phyloP scores from a whole-genome alignment of 2,797 vertebrate species.

The Hemitrygon akajei region DNA sequence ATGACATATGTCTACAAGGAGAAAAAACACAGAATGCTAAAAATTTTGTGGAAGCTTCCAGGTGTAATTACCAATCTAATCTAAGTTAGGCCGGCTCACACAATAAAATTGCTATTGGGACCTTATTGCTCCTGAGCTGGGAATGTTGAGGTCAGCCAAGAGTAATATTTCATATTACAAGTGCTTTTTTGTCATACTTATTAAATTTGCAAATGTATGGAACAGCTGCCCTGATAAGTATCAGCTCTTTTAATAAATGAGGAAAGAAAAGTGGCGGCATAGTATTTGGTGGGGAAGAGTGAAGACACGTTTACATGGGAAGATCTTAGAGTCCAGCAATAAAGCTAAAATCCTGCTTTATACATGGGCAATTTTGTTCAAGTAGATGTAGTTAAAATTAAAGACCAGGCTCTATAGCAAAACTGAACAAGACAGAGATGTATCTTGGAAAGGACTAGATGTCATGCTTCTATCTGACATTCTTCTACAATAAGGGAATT shows the following conservation, averaged over 20 bases:
- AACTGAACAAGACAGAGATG: background rate
- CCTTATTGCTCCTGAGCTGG: background rate
- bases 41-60: background rate
- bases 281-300: background rate
- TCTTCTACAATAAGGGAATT: background rate
- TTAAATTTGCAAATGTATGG: background rate
- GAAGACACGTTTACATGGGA: background rate
- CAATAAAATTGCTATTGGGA: background rate
- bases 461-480: background rate
- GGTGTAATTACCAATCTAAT: background rate
- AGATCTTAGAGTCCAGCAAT: no score
- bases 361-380: background rate
- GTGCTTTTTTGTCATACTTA: no score
- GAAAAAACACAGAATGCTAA: background rate
- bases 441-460: background rate
- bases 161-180: background rate
- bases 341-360: background rate
- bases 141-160: background rate
- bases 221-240: background rate
- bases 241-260: background rate
- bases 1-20: background rate
- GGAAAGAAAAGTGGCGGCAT: background rate
- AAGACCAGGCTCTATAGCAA: background rate
- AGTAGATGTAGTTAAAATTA: background rate
- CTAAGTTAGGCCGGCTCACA: background rate